Conservation (phyloP, 2,888 invertebrate species). For the Eristalis pertinax region DNA sequence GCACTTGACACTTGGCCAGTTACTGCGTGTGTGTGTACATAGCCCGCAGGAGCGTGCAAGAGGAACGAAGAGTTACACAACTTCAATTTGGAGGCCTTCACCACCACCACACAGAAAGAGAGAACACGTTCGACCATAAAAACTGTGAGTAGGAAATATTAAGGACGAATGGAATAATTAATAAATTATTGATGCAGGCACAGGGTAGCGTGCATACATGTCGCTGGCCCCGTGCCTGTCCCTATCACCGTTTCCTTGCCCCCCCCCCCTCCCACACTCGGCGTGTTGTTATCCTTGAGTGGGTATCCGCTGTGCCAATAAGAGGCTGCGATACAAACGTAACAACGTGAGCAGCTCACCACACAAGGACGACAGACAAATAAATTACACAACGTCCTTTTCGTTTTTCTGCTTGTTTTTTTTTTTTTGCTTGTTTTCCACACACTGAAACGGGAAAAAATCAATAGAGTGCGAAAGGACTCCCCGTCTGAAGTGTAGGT, state of each 20-base stretch:
- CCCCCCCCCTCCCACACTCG: too few species aligned
- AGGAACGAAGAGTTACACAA: slow-evolving; percentile 16
- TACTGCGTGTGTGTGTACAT: slow-evolving; percentile 30
- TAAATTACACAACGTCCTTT: slow-evolving; percentile 59
- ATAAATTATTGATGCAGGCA: slow-evolving; percentile 69
- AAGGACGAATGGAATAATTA: slow-evolving; percentile 61
- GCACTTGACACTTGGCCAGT: slow-evolving; percentile 68
- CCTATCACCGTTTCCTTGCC: too few species aligned
- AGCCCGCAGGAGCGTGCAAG: slow-evolving; percentile 21
- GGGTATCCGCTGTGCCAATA: neutral
- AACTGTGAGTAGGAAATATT: slow-evolving; percentile 58
- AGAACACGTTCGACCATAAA: slow-evolving; percentile 43
- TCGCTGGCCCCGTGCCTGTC: neutral
- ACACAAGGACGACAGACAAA: slow-evolving; percentile 67
- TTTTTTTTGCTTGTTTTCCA: slow-evolving; percentile 22
- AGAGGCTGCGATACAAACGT: neutral
- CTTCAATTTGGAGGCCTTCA: slow-evolving; percentile 5
- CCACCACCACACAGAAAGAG: slow-evolving; percentile 13
- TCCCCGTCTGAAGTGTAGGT: neutral
- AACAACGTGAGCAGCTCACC: slow-evolving; percentile 13
- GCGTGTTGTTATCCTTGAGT: slow-evolving; percentile 18
- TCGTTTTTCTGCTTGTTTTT: slow-evolving; percentile 16
- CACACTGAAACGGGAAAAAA: slow-evolving; percentile 24
- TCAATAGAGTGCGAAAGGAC: slow-evolving; percentile 30
- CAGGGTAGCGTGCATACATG: slow-evolving; percentile 24